A percentile compares a stretch with the other conserved stretches of the same genome.
Conservation (phyloP, 2,797 vertebrate species). For the Poecilia gillii region DNA sequence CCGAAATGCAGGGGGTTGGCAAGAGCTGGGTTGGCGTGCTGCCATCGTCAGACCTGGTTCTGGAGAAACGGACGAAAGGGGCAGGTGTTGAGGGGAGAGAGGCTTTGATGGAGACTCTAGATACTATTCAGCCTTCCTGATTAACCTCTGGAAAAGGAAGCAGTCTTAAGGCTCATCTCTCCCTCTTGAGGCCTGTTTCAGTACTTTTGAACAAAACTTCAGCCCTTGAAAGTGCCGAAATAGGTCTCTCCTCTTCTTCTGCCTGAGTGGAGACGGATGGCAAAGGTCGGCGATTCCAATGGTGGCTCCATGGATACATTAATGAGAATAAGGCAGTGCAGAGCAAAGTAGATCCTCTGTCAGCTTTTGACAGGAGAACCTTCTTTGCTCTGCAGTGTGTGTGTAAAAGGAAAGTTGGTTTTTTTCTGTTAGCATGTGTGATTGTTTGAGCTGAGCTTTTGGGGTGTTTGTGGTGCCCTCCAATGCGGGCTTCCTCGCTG, state of each 20-base stretch:
- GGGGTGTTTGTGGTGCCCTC: constrained; percentile 70
- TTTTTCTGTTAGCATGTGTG: constrained; percentile 56
- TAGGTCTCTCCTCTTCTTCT: constrained; percentile 45
- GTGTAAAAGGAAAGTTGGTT: constrained; percentile 35
- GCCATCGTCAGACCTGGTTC: constrained; percentile 84
- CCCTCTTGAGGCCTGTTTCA: constrained; percentile 60
- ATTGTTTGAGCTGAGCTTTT: constrained; percentile 58
- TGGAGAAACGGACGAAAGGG: constrained; percentile 37
- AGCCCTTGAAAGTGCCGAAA: constrained; percentile 53
- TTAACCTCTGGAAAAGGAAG: constrained; percentile 39
- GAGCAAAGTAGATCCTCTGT: constrained; percentile 64
- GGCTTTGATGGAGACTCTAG: constrained; percentile 34
- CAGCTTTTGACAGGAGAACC: constrained; percentile 51
- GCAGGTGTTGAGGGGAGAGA: constrained; percentile 45
- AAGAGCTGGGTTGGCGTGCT: constrained; percentile 89
- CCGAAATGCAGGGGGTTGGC: constrained; percentile 81
- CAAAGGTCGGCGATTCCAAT: constrained; percentile 80
- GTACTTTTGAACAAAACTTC: constrained; percentile 51
- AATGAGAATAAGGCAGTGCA: constrained; percentile 49
- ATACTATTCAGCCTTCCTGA: constrained; percentile 46
- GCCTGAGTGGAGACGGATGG: constrained; percentile 46
- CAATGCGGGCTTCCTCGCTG: constrained; percentile 68
- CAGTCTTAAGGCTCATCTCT: constrained; percentile 49
- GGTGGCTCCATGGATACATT: constrained; percentile 76
- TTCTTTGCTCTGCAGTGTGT: constrained; percentile 62